A percentile compares a stretch with the other conserved stretches of the same genome.
These are phyloP conservation scores for Verasper variegatus DNA, from an alignment of 2,113 vertebrate genomes.

Conservation along the genomic window DNA sequence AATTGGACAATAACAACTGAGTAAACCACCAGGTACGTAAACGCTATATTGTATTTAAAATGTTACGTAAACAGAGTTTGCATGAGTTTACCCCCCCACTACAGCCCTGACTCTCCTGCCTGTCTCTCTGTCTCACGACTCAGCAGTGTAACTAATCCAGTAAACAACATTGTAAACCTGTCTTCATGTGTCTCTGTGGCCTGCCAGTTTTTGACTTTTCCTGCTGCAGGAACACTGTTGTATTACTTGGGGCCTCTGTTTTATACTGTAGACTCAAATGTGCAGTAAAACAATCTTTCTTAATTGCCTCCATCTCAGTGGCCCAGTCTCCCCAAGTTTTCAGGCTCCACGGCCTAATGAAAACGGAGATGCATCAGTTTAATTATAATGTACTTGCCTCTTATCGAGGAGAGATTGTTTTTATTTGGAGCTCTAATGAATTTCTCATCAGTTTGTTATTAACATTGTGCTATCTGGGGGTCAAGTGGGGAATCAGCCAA, in stretches of 20 bases:
- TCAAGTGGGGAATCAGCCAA: slow-evolving; percentile 76
- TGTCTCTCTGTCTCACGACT: slow-evolving; percentile 45
- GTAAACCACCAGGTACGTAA: too few species aligned
- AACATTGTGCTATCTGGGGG: slow-evolving; percentile 76
- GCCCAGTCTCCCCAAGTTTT: slow-evolving; percentile 68
- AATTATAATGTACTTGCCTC: slow-evolving; percentile 80
- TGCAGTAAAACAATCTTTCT: slow-evolving; percentile 68
- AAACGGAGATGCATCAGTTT: slow-evolving; percentile 80
- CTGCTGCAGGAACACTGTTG: slow-evolving; percentile 33
- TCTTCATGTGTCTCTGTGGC: slow-evolving; percentile 27
- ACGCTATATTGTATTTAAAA: too few species aligned
- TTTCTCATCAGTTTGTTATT: slow-evolving; percentile 85
- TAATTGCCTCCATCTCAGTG: slow-evolving; percentile 73
- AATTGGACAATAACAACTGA: too few species aligned
- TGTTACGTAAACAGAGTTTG: too few species aligned
- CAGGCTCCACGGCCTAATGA: slow-evolving; percentile 73
- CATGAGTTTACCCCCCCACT: too few species aligned
- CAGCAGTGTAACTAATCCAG: slow-evolving; percentile 54
- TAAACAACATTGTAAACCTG: slow-evolving; percentile 31
- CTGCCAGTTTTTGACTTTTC: slow-evolving; percentile 39
- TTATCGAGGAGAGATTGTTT: slow-evolving; percentile 81
- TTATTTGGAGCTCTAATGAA: slow-evolving; percentile 84
- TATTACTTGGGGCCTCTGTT: slow-evolving; percentile 55
- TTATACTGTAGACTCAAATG: slow-evolving; percentile 57
- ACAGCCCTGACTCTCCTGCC: slow-evolving; percentile 16